A percentile compares a stretch with the other conserved stretches of the same genome.
These are phyloP conservation scores for Astatoreochromis straeleni DNA, from an alignment of 2,113 vertebrate species.

Conservation along the genomic window DNA sequence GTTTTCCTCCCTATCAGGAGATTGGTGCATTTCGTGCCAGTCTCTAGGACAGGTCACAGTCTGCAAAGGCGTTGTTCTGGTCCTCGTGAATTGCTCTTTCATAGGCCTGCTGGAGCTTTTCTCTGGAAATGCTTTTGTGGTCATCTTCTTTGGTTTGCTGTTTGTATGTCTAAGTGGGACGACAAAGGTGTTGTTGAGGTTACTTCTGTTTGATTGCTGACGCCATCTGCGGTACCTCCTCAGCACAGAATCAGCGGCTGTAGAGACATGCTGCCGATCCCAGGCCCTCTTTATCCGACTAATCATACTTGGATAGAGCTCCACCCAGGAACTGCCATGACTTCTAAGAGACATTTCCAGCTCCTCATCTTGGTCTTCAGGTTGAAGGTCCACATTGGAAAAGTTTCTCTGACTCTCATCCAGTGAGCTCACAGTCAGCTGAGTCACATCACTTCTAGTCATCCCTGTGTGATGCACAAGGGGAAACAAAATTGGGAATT, in stretches of 20 bases:
- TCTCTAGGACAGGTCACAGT: background rate
- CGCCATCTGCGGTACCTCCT: slow-evolving; percentile 58
- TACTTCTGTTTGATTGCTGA: background rate
- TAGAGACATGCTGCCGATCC: slow-evolving; percentile 22
- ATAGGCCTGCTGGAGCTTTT: background rate
- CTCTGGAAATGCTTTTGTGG: background rate
- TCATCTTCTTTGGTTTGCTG: background rate
- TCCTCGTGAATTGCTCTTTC: background rate
- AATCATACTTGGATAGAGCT: slow-evolving; percentile 68
- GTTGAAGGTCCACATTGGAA: background rate
- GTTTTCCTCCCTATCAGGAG: background rate
- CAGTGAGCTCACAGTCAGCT: background rate
- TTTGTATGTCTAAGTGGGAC: background rate
- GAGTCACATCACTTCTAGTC: background rate
- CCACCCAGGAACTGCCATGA: slow-evolving; percentile 38
- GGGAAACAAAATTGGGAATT: background rate
- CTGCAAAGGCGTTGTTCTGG: background rate
- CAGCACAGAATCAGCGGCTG: slow-evolving; percentile 42
- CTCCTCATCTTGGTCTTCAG: slow-evolving; percentile 54
- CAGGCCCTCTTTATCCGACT: slow-evolving; percentile 45
- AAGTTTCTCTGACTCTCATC: background rate
- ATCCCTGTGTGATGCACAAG: background rate
- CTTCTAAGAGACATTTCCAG: slow-evolving; percentile 60
- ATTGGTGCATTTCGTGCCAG: background rate
- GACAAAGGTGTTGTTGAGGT: background rate